phyloP scores from a whole-genome alignment of 2,113 vertebrate species.

The Oriolus oriolus region DNA sequence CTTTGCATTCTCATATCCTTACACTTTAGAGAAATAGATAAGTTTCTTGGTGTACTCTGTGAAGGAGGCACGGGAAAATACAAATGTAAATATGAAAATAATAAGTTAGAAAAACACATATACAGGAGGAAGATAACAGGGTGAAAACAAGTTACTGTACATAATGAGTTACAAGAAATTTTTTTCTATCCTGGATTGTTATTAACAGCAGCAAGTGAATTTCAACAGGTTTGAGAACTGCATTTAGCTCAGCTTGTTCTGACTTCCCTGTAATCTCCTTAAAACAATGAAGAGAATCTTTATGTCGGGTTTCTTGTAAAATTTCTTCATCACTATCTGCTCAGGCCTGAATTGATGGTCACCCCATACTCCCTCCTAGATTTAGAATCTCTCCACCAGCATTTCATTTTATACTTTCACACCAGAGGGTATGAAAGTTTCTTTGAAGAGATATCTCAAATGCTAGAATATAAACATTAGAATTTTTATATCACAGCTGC shows the following conservation, averaged over 20 bases:
- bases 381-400: background rate
- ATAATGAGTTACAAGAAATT: background rate
- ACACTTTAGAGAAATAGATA: background rate
- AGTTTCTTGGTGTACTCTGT: background rate
- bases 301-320: background rate
- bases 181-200: background rate
- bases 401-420: background rate
- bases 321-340: background rate
- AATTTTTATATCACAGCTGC: background rate
- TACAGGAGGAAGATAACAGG: background rate
- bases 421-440: background rate
- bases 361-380: background rate
- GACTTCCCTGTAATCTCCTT: background rate
- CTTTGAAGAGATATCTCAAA: background rate
- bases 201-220: background rate
- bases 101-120: background rate
- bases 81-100: background rate
- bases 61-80: background rate
- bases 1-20: background rate
- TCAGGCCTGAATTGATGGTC: background rate
- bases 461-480: background rate
- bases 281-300: background rate
- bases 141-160: background rate
- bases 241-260: background rate
- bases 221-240: background rate